phyloP scores from a whole-genome alignment of 2,113 vertebrate genomes.

The Ammodytes dubius region DNA sequence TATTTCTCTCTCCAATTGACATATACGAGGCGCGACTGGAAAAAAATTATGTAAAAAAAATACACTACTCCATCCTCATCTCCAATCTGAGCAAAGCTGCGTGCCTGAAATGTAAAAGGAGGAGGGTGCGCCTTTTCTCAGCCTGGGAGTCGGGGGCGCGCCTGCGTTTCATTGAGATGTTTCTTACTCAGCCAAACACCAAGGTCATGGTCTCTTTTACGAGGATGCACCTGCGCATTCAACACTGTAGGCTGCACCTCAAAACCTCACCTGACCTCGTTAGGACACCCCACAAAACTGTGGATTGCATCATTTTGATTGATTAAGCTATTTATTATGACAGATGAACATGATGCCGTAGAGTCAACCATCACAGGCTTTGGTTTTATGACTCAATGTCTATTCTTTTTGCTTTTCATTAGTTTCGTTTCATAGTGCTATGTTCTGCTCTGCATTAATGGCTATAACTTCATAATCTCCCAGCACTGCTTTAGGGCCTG shows the following conservation, averaged over 20 bases:
- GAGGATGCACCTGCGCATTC: conserved; percentile 29
- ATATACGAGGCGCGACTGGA: conserved; percentile 1
- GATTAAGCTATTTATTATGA: no score
- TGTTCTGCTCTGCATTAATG: not conserved
- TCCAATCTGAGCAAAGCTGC: conserved; percentile 70
- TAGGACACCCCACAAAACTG: not conserved
- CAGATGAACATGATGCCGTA: no score
- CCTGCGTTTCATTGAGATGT: conserved; percentile 45
- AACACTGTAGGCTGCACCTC: not conserved
- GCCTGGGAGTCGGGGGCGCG: conserved; percentile 60
- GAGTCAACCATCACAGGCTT: no score
- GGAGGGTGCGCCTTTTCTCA: conserved; percentile 70
- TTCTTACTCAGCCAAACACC: conserved; percentile 64
- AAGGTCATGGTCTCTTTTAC: conserved; percentile 68
- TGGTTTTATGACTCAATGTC: not conserved
- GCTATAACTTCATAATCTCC: not conserved
- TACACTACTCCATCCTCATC: conserved; percentile 37
- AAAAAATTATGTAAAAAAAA: not conserved
- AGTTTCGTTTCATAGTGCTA: not conserved
- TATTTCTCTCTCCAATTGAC: not conserved
- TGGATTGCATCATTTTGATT: not conserved
- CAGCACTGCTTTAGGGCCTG: not conserved
- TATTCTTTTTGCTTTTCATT: not conserved
- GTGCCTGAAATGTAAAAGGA: conserved; percentile 67
- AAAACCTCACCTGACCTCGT: not conserved